These are phyloP conservation scores for Stenodema calcarata DNA, from an alignment of 2,888 invertebrate genomes.

Conservation along the genomic window DNA sequence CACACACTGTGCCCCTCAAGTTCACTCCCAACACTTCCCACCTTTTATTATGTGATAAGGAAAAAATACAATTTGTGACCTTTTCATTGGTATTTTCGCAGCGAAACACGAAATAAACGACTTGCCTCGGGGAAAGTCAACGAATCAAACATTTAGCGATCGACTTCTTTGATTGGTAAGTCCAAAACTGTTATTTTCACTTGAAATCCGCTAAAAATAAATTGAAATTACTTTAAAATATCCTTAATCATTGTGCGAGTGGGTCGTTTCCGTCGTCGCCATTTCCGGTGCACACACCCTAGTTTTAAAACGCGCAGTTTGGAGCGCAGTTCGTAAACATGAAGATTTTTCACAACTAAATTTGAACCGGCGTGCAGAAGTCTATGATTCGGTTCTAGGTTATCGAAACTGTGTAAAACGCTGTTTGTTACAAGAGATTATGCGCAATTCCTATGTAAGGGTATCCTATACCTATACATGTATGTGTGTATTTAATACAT, in stretches of 20 bases:
- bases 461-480: too few relatives aligned
- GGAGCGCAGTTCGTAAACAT: neutral
- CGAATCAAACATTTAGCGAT: slow-evolving; percentile 23
- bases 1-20: slow-evolving; percentile 42
- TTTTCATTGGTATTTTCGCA: neutral
- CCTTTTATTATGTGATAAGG: slow-evolving; percentile 34
- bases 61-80: neutral
- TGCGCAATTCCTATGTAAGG: too few relatives aligned
- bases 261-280: neutral
- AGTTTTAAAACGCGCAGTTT: neutral
- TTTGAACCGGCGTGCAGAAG: neutral
- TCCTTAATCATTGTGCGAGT: neutral
- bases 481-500: too few relatives aligned
- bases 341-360: neutral
- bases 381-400: too few relatives aligned
- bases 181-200: neutral
- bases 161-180: slow-evolving; percentile 26
- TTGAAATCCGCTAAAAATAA: neutral
- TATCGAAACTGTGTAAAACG: too few relatives aligned
- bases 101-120: slow-evolving; percentile 41
- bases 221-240: neutral
- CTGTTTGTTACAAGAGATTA: too few relatives aligned
- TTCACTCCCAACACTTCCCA: slow-evolving; percentile 27
- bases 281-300: neutral
- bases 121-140: slow-evolving; percentile 40